Evolutionary conservation across 2,888 invertebrate species (phyloP).

Genomic region (Drosophila putrida): DNA sequence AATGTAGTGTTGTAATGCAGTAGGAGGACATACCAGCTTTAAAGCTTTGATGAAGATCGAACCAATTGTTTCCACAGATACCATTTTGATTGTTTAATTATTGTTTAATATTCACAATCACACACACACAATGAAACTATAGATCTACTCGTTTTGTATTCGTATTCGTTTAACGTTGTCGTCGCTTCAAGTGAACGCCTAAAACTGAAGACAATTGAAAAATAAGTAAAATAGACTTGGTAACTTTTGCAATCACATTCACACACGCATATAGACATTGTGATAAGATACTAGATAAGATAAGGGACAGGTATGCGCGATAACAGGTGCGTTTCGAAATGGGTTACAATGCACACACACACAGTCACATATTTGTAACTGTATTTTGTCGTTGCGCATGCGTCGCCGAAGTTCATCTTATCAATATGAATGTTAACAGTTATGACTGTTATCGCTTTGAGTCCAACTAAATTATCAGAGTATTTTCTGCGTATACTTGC

Average conservation of each 20-base stretch:
- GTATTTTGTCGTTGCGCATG: conserved; percentile 10
- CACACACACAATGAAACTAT: not conserved
- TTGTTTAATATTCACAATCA: conserved; percentile 1
- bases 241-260: conserved; percentile 75
- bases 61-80: conserved; percentile 92
- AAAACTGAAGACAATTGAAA: conserved; percentile 41
- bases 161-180: conserved; percentile 70
- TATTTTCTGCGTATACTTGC: conserved; percentile 3
- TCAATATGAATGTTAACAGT: not conserved
- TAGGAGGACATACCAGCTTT: conserved; percentile 90
- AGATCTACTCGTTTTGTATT: conserved; percentile 11
- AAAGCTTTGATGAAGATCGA: conserved; percentile 92
- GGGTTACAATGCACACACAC: conserved; percentile 35
- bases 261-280: conserved; percentile 18
- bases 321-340: conserved; percentile 68
- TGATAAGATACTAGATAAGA: conserved; percentile 54
- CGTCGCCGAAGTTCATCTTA: conserved; percentile 14
- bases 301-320: conserved; percentile 32
- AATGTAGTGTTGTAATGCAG: not conserved
- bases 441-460: conserved; percentile 4
- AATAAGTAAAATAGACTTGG: conserved; percentile 50
- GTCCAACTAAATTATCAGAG: conserved; percentile 9
- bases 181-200: conserved; percentile 69
- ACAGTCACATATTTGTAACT: not conserved
- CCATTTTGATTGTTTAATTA: conserved; percentile 87